These are phyloP conservation scores for Acheta domesticus DNA, from an alignment of 2,888 invertebrate genomes.

Conservation along the genomic window DNA sequence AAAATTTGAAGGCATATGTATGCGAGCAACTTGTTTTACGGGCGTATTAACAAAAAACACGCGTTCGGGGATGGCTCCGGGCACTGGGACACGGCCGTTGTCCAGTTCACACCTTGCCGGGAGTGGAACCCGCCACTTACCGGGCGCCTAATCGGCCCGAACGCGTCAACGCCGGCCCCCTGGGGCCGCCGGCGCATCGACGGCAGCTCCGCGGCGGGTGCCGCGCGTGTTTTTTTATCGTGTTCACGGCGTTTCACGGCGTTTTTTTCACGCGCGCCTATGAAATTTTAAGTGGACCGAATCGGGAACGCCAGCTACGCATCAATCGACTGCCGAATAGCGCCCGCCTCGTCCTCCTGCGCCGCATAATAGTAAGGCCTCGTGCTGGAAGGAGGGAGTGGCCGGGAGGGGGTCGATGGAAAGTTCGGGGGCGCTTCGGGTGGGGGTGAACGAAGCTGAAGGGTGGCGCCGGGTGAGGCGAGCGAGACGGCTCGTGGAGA, in stretches of 20 bases:
- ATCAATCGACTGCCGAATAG: background rate
- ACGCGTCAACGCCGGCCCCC: background rate
- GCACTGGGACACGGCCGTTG: background rate
- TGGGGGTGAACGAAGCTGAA: no score
- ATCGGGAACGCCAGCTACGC: slow-evolving; percentile 5
- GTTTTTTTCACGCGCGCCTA: background rate
- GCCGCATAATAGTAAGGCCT: background rate
- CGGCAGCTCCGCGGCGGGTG: no score
- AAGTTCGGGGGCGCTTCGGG: no score
- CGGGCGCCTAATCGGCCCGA: background rate
- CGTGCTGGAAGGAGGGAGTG: background rate
- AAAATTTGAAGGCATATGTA: background rate
- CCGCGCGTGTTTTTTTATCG: background rate
- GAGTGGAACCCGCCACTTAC: background rate
- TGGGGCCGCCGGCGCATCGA: no score
- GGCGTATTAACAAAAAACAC: background rate
- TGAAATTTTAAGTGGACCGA: slow-evolving; percentile 9
- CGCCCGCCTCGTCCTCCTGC: background rate
- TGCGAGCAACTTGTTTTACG: background rate
- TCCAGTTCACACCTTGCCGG: background rate
- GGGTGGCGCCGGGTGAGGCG: no score
- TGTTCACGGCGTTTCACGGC: background rate
- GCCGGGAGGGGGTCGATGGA: no score
- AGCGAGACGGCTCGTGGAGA: no score
- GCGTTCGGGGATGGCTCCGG: background rate